Percentiles rank a stretch among this genome's conserved stretches.
These are phyloP conservation scores for Formica aserva DNA, from an alignment of 2,888 invertebrate species.

Conservation along the genomic window DNA sequence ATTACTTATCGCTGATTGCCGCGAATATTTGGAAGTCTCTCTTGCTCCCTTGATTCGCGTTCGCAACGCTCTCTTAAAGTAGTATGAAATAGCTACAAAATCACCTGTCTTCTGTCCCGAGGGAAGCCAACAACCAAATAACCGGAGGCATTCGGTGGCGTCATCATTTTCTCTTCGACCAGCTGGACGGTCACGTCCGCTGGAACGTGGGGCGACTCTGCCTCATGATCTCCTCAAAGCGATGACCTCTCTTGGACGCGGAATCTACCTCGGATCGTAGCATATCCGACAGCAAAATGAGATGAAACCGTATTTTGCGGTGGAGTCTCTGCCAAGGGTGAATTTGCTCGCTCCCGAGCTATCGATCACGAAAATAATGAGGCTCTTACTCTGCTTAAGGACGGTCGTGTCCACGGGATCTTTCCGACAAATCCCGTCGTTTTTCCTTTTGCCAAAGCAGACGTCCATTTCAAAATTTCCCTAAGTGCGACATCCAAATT, in stretches of 20 bases:
- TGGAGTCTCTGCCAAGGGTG: constrained; percentile 67
- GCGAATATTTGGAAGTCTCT: too few relatives aligned
- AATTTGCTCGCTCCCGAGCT: constrained; percentile 67
- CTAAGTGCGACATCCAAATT: background rate
- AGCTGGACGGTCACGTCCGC: constrained; percentile 70
- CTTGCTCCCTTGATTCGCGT: too few relatives aligned
- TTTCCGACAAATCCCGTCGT: background rate
- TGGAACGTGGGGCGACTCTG: constrained; percentile 68
- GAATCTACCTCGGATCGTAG: constrained; percentile 66
- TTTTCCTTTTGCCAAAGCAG: constrained; percentile 32
- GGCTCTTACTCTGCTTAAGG: constrained; percentile 37
- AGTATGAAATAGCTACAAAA: constrained; percentile 51
- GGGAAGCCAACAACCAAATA: constrained; percentile 76
- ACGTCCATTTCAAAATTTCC: constrained; percentile 24
- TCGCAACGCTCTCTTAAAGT: background rate
- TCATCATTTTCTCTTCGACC: constrained; percentile 71
- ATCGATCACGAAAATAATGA: constrained; percentile 75
- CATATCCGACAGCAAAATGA: constrained; percentile 67
- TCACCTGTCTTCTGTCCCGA: constrained; percentile 71
- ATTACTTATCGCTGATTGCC: too few relatives aligned
- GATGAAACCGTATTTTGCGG: constrained; percentile 67
- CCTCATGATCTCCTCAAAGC: constrained; percentile 69
- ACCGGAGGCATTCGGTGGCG: constrained; percentile 60
- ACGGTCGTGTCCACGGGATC: constrained; percentile 1
- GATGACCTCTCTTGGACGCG: constrained; percentile 56